Base-by-base conservation (phyloP, 1,140 invertebrate species). In the Tribolium madens region DNA sequence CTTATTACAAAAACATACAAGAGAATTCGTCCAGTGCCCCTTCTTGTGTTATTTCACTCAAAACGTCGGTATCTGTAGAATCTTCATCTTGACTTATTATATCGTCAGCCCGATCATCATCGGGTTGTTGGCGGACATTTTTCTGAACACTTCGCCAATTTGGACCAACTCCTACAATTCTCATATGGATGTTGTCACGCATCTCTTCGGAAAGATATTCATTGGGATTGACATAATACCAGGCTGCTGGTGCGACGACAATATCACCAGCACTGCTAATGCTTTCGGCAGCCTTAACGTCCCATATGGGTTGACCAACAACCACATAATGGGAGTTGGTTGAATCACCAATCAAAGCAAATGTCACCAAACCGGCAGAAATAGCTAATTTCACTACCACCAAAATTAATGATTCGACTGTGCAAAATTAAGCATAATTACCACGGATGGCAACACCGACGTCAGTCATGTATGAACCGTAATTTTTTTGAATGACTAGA, bases 341-440 rank as follows among this genome's bases (percentile, higher is more conserved):
- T 0, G 83, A 83, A 72, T 89, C 83, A 1, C 90, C 90, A 60
- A 91, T 89, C 2, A 88, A 86, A 0, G 89, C 88, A 74, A 91
- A 91, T 13, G 87, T 86, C 7, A 86, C 87, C 71, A 86, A 84
- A 9, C 91, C 91, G 6, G 88, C 88, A 26, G 91, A 88, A 73
- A 91, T 90, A 0, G 90, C 89, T n/a, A 91, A 81, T 86, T 91
- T 91, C 0, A 91, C 90, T 90, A 68, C 1, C 21, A 26, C 3
- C 21, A 0, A 9, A 80, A 81, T 21, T 3, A 26, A 26, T 3
- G 2, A 26, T n/a, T n/a, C n/a, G n/a, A n/a, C n/a, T n/a, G n/a
- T n/a, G n/a, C 1, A 5, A 4, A 4, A 2, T 26, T 2, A 26
- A 42, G 26, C 6, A 31, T 31, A 42, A 17, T 50, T 73, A 78